phyloP scores from a whole-genome alignment of 2,888 invertebrate species.

The Hirtodrosophila trivittata region DNA sequence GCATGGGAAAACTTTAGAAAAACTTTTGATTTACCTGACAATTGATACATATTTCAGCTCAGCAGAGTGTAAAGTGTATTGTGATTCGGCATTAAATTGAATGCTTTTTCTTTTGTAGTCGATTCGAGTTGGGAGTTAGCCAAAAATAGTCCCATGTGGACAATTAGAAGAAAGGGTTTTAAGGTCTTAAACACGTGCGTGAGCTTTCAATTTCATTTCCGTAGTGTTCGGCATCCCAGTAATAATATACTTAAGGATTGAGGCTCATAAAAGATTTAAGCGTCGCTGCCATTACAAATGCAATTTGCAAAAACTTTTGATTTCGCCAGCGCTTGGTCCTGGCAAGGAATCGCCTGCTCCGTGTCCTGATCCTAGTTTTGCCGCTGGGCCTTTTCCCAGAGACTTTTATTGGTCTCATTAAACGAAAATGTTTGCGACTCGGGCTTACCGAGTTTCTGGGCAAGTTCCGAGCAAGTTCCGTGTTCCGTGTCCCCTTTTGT shows the following conservation, averaged over 20 bases:
- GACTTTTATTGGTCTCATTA: constrained; percentile 77
- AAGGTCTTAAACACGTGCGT: constrained; percentile 68
- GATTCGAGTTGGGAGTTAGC: constrained; percentile 18
- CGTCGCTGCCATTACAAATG: constrained; percentile 73
- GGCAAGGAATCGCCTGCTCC: not conserved
- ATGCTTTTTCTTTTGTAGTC: not conserved
- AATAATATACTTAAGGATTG: constrained; percentile 51
- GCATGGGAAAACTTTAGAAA: no score
- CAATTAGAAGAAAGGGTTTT: constrained; percentile 70
- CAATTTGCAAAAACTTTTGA: constrained; percentile 76
- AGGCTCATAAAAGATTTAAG: constrained; percentile 76
- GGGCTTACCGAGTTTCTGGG: constrained; percentile 15
- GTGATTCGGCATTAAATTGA: no score
- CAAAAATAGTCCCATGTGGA: constrained; percentile 65
- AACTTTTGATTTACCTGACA: no score
- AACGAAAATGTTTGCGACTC: constrained; percentile 67
- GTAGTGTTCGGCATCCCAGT: constrained; percentile 3
- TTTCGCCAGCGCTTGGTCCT: constrained; percentile 45
- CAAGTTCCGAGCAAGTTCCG: constrained; percentile 8
- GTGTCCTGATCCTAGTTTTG: not conserved
- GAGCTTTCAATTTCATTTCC: constrained; percentile 73
- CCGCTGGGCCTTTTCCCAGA: constrained; percentile 31
- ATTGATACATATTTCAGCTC: no score
- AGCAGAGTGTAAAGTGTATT: no score
- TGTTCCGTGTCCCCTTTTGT: constrained; percentile 4